Percentiles rank a stretch among this genome's conserved stretches.
These are phyloP conservation scores for Leptinotarsa texana DNA, from an alignment of 1,140 invertebrate species.

Conservation along the genomic window DNA sequence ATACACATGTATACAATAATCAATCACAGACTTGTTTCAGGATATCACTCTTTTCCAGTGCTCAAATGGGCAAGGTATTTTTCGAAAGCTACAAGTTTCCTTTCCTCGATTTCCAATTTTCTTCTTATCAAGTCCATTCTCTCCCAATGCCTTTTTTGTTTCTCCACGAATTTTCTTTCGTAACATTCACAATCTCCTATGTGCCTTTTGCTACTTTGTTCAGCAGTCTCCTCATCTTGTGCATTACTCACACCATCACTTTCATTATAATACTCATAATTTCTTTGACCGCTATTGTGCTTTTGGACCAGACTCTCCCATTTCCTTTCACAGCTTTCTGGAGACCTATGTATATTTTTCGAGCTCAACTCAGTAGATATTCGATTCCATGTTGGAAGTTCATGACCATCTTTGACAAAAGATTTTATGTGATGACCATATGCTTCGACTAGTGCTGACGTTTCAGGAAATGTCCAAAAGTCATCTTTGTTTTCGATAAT, in stretches of 20 bases:
- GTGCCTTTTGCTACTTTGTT: not conserved
- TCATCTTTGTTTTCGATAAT: not conserved
- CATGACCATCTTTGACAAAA: not conserved
- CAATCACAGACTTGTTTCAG: not conserved
- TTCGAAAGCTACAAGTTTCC: not conserved
- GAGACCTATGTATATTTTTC: not conserved
- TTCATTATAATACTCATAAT: not conserved
- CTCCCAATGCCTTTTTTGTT: not conserved
- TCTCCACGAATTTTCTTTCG: not conserved
- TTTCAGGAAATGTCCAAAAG: not conserved
- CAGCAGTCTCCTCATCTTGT: not conserved
- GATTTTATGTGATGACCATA: not conserved
- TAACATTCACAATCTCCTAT: not conserved
- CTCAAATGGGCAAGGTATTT: not conserved
- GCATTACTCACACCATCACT: not conserved
- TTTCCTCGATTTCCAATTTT: not conserved
- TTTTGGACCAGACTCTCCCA: conserved; percentile 2
- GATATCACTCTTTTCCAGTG: not conserved
- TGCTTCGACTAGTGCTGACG: not conserved
- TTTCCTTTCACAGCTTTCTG: not conserved
- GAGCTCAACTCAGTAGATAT: not conserved
- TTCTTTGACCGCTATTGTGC: not conserved
- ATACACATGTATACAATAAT: too few relatives aligned
- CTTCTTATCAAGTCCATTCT: not conserved
- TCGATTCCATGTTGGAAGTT: not conserved